Evolutionary conservation across 2,113 vertebrate species (phyloP), one percentile per base, ranked within the genome.

Genomic region (Holacanthus passer): DNA sequence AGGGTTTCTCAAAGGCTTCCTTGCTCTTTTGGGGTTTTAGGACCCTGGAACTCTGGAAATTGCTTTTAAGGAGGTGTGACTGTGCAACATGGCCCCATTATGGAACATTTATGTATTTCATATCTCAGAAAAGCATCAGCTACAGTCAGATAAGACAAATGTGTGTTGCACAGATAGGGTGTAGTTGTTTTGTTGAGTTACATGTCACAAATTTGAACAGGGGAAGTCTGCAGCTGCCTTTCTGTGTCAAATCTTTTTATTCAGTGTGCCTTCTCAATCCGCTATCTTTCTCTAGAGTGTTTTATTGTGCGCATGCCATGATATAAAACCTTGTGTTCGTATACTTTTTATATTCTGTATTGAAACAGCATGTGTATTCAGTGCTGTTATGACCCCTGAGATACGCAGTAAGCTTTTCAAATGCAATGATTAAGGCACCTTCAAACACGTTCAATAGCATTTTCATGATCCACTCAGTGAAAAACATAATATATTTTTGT

Each of bases 401-500:
- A 58, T 73, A 39, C n/a, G n/a, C n/a, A n/a, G n/a, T 7, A 29
- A 73, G 55, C 24, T 45, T 77, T 69, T 56, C 9, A 7, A 43
- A 55, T 45, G 47, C 47, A 52, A 2, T 50, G 47, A 82, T 52
- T 58, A n/a, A 71, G 27, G 24, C 47, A 31, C 45, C 29, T 50
- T 77, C 10, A 17, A 5, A 47, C 27, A 29, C 13, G 24, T 73
- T 45, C 7, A 43, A 14, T n/a, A n/a, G n/a, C 37, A 39, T 37
- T 53, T 59, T 58, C 39, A 56, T 17, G 3, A 68, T 50, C 11
- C 63, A 53, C 31, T 72, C 22, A 63, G n/a, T 58, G 27, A 47
- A 62, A 73, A 43, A 75, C 20, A 19, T 20, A 22, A 73, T 56
- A 13, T 59, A 13, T 4, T 66, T 64, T 74, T 31, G 39, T 58